phyloP scores from a whole-genome alignment of 2,888 invertebrate genomes.

The Villa cingulata region DNA sequence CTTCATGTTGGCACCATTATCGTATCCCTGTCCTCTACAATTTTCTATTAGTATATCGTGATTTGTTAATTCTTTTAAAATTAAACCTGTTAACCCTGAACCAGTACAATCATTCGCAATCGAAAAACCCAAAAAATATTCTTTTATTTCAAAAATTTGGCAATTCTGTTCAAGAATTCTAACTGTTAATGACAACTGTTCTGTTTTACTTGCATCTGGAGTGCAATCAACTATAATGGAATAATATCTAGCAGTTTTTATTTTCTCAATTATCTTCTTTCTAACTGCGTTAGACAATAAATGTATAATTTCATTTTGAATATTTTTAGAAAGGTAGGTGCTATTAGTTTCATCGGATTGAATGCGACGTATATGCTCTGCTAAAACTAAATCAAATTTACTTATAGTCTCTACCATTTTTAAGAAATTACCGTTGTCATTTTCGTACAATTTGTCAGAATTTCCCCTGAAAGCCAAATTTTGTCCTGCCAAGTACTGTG shows the following conservation, averaged over 20 bases:
- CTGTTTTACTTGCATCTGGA: neutral
- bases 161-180: neutral
- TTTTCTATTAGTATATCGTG: neutral
- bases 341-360: neutral
- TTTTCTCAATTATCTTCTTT: neutral
- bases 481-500: neutral
- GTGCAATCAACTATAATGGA: neutral
- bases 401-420: conserved; percentile 8
- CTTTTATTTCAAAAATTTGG: neutral
- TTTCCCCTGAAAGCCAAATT: conserved; percentile 7
- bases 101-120: neutral
- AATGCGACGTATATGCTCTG: neutral
- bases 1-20: conserved; percentile 21
- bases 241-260: neutral
- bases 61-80: neutral
- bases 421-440: conserved; percentile 9
- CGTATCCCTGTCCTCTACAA: conserved; percentile 16
- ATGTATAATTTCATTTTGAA: neutral
- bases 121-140: neutral
- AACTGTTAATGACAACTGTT: neutral
- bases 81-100: conserved; percentile 5
- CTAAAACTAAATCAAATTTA: conserved; percentile 5
- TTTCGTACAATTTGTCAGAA: conserved; percentile 1
- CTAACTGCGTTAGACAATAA: neutral
- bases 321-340: neutral